Conservation (phyloP, 2,113 vertebrate species). For the Stegastes partitus region DNA sequence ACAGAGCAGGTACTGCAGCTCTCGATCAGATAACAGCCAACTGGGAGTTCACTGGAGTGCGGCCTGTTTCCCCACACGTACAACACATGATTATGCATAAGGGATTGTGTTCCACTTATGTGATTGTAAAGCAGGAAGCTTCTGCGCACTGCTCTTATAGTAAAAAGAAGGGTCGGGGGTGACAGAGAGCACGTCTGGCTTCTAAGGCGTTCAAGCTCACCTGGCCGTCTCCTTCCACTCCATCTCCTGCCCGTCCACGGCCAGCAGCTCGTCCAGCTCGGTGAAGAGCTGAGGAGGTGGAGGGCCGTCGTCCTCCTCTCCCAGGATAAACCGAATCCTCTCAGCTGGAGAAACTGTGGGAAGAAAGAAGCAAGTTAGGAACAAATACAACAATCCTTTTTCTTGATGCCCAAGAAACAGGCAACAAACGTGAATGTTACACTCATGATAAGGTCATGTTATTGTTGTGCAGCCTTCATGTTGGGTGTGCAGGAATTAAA, state of each 20-base stretch:
- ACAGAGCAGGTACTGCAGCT: conserved; percentile 56
- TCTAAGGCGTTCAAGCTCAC: conserved; percentile 76
- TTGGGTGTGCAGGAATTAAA: neutral
- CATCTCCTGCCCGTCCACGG: conserved; percentile 96
- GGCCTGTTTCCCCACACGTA: conserved; percentile 53
- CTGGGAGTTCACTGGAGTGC: conserved; percentile 55
- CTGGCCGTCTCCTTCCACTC: conserved; percentile 99
- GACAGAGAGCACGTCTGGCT: neutral
- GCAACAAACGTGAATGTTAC: too few species aligned
- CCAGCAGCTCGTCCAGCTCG: conserved; percentile 94
- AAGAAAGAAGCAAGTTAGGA: conserved; percentile 9
- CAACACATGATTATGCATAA: conserved; percentile 48
- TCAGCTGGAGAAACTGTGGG: conserved; percentile 94
- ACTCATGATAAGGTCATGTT: too few species aligned
- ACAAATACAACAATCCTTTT: neutral
- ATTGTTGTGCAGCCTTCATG: too few species aligned
- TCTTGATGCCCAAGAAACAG: too few species aligned
- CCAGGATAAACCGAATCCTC: conserved; percentile 96
- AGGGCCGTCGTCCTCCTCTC: conserved; percentile 95
- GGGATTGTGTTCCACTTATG: conserved; percentile 48
- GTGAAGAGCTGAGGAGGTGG: conserved; percentile 98
- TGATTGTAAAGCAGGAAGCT: conserved; percentile 34
- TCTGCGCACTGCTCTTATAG: neutral
- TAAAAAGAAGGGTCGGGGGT: neutral
- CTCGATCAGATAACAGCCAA: conserved; percentile 62